A percentile compares a stretch with the other conserved stretches of the same genome.
Evolutionary conservation across 2,797 vertebrate genomes (phyloP).

Genomic region (Glyptemys insculpta): DNA sequence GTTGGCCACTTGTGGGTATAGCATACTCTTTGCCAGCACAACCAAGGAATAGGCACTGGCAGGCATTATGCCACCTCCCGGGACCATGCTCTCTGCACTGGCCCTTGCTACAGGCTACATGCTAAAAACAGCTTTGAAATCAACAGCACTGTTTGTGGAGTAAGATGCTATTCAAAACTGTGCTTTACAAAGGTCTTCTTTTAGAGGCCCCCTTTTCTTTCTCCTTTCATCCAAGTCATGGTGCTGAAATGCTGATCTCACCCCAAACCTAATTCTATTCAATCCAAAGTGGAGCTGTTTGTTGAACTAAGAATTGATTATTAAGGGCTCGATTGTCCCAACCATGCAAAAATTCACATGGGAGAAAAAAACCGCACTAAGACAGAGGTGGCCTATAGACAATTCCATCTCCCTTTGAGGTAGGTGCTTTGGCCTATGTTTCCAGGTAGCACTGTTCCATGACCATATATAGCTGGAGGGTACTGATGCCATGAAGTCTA

Average conservation of each 20-base stretch:
- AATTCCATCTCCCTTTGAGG: not conserved
- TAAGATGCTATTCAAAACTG: not conserved
- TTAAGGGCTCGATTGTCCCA: not conserved
- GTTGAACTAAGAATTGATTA: not conserved
- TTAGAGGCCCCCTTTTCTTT: not conserved
- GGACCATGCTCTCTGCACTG: not conserved
- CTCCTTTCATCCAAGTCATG: not conserved
- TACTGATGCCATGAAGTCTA: not conserved
- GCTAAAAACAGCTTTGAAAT: not conserved
- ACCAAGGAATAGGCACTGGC: not conserved
- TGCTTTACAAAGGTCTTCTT: not conserved
- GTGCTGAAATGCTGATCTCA: not conserved
- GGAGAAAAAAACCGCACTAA: not conserved
- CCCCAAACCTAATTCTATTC: not conserved
- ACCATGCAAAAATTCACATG: not conserved
- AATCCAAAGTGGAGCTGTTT: not conserved
- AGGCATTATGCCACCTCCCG: not conserved
- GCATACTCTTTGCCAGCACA: not conserved
- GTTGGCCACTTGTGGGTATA: not conserved
- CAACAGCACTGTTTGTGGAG: not conserved
- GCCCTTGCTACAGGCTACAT: not conserved
- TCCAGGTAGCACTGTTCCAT: not conserved
- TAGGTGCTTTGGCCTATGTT: not conserved
- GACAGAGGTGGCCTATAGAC: not conserved
- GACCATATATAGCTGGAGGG: not conserved